These are phyloP conservation scores for Lasioglossum oenotherae DNA, from an alignment of 2,888 invertebrate genomes.

Conservation along the genomic window DNA sequence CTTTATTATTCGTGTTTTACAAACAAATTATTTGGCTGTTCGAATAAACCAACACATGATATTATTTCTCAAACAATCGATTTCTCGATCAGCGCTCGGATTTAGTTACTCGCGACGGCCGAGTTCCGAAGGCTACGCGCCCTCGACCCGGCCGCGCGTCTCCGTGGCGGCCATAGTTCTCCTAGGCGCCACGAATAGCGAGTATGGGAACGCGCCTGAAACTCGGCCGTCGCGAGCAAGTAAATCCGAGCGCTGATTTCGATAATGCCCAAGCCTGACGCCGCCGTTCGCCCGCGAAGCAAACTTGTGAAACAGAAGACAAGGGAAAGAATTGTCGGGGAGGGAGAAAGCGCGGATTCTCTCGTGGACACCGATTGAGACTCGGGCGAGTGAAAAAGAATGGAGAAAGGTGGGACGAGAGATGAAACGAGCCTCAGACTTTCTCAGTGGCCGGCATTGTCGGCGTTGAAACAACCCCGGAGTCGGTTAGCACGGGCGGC, in stretches of 20 bases:
- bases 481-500: conserved; percentile 83
- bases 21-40: background rate
- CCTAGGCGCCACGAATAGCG: too few relatives aligned
- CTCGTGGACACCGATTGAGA: background rate
- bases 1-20: background rate
- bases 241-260: background rate
- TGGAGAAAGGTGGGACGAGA: background rate
- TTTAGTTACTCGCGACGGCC: too few relatives aligned
- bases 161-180: too few relatives aligned
- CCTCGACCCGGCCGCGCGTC: too few relatives aligned
- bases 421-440: background rate
- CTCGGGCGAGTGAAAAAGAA: background rate
- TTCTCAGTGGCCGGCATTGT: background rate
- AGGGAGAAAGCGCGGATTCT: background rate
- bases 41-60: background rate
- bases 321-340: background rate
- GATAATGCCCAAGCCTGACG: background rate
- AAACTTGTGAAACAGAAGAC: background rate
- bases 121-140: too few relatives aligned
- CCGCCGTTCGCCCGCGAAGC: background rate
- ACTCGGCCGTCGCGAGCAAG: too few relatives aligned
- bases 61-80: background rate
- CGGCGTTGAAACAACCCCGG: conserved; percentile 39
- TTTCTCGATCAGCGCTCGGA: background rate
- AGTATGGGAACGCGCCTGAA: too few relatives aligned